Evolutionary conservation across 2,113 vertebrate genomes (phyloP), one percentile per base, ranked within the genome.

Genomic region (Tringa solitaria): DNA sequence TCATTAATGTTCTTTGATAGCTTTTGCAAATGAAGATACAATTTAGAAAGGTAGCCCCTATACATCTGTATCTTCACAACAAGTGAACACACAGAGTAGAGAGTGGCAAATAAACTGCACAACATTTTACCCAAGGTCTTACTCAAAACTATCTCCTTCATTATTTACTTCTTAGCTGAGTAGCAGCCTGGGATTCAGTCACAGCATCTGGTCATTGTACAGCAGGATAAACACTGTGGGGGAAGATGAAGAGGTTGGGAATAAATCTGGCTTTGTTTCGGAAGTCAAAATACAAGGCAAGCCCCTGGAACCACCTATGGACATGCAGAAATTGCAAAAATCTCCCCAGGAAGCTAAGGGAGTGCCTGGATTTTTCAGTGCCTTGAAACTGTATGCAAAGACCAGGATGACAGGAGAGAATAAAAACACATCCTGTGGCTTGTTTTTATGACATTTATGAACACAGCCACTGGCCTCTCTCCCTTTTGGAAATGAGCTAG

Each of bases 361-460:
- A 82, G n/a, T 45, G 46, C 64, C 46, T 0, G 1, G 37, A 60
- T 39, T 69, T 89, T 82, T 94, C 13, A 23, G 39, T 86, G 79
- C 76, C 68, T 81, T 87, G 79, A 81, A 95, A 74, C 18, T 84
- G 26, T 26, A 50, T 59, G 39, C 28, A 41, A 86, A 56, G 76
- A 88, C 17, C 11, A 90, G 60, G 33, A 80, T 70, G 82, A 63
- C 68, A 86, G 63, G 56, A 63, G 10, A 88, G 46, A 84, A 94
- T 48, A 91, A 81, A 90, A 94, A 90, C 37, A 74, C 72, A 89
- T 90, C 60, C 88, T 92, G 72, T 72, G 43, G 51, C 60, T 92
- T 94, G 93, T 93, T 94, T 93, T 94, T 76, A 76, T 65, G 70
- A 76, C 88, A 90, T 95, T 96, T 95, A 88, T 53, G 51, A 92